Conservation (phyloP, 2,113 vertebrate genomes). For the Neodontobutis hainanensis region DNA sequence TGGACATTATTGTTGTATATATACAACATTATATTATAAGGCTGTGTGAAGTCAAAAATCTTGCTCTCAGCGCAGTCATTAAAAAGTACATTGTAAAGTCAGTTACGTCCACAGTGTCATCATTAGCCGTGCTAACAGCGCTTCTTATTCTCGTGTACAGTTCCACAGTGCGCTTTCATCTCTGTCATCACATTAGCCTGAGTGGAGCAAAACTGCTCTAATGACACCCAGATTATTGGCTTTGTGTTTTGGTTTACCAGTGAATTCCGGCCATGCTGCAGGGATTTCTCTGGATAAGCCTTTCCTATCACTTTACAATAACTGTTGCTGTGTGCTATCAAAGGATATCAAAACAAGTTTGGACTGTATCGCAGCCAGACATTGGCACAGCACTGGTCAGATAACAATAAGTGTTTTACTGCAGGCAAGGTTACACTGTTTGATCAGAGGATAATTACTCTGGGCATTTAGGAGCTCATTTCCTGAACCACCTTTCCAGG, state of each 20-base stretch:
- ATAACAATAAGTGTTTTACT: too few relatives aligned
- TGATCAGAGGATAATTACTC: too few relatives aligned
- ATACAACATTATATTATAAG: constrained; percentile 15
- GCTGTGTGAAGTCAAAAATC: neutral
- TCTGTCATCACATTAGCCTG: constrained; percentile 77
- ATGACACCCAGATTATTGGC: constrained; percentile 78
- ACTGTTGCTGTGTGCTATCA: constrained; percentile 70
- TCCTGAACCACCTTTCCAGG: too few relatives aligned
- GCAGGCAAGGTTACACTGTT: too few relatives aligned
- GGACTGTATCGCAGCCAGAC: constrained; percentile 15
- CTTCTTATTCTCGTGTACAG: constrained; percentile 61
- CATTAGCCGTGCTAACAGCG: constrained; percentile 33
- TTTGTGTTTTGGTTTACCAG: constrained; percentile 80
- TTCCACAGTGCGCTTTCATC: constrained; percentile 65
- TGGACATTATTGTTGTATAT: constrained; percentile 14
- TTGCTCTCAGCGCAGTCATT: constrained; percentile 8
- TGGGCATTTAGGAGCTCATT: too few relatives aligned
- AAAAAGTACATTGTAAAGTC: constrained; percentile 16
- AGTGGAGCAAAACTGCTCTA: constrained; percentile 74
- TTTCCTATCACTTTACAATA: constrained; percentile 76
- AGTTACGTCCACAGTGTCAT: constrained; percentile 30
- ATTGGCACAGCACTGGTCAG: neutral
- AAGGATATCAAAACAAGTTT: constrained; percentile 56
- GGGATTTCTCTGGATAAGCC: constrained; percentile 74
- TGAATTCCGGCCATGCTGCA: too few relatives aligned